These are phyloP conservation scores for Drosophila meridionalis DNA, from an alignment of 2,888 invertebrate species.

Conservation along the genomic window DNA sequence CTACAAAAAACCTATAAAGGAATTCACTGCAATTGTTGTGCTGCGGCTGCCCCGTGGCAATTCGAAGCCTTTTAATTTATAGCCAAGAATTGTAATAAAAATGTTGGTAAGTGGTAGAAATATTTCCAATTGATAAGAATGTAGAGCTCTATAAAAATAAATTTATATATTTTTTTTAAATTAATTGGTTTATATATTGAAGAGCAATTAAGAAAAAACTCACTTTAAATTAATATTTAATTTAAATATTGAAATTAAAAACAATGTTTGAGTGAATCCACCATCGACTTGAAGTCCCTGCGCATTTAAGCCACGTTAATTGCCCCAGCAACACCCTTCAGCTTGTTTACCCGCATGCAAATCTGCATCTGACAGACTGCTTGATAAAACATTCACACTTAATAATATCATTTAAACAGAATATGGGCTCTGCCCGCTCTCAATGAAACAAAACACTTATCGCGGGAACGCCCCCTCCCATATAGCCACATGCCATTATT, in stretches of 20 bases:
- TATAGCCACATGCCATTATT: background rate
- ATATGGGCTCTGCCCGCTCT: background rate
- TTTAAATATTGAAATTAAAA: background rate
- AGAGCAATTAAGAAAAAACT: too few relatives aligned
- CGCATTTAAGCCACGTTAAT: background rate
- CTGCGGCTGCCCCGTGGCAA: background rate
- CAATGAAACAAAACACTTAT: slow-evolving; percentile 7
- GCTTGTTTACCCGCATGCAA: background rate
- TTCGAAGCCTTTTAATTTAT: slow-evolving; percentile 15
- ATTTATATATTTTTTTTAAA: background rate
- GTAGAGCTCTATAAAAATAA: background rate
- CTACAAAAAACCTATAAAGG: background rate
- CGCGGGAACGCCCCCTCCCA: background rate
- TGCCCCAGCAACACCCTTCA: background rate
- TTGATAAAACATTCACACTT: background rate
- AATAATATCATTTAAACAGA: background rate
- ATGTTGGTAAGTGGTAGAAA: background rate
- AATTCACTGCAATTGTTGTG: slow-evolving; percentile 5
- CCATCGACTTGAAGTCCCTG: background rate
- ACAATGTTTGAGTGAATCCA: too few relatives aligned
- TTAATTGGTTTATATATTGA: background rate
- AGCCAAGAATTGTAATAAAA: background rate
- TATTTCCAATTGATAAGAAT: background rate
- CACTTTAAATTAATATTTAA: background rate
- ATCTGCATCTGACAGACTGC: background rate